These are phyloP conservation scores for Cheumatopsyche charites DNA, from an alignment of 1,140 invertebrate species.

Conservation along the genomic window DNA sequence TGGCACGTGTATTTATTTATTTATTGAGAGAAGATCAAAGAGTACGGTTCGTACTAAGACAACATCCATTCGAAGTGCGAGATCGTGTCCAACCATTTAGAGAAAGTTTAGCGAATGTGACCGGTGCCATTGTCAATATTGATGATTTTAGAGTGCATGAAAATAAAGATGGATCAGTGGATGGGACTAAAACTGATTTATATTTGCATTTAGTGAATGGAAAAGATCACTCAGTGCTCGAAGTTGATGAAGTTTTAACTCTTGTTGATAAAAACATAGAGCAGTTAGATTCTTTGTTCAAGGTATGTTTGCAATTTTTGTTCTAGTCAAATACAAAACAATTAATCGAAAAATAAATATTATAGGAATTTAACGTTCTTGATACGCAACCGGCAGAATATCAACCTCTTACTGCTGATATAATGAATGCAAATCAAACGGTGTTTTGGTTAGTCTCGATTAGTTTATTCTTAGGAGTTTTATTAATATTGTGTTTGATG, in stretches of 20 bases:
- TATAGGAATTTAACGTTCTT: slow-evolving; percentile 83
- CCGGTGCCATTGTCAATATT: slow-evolving; percentile 89
- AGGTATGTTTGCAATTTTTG: slow-evolving; percentile 60
- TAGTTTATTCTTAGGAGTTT: slow-evolving; percentile 76
- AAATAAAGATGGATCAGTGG: slow-evolving; percentile 89
- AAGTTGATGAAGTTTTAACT: slow-evolving; percentile 81
- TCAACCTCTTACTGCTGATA: slow-evolving; percentile 61
- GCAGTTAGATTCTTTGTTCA: slow-evolving; percentile 85
- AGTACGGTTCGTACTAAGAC: slow-evolving; percentile 88
- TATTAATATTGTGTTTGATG: slow-evolving; percentile 78
- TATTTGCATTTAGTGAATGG: slow-evolving; percentile 92
- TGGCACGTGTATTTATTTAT: slow-evolving; percentile 87
- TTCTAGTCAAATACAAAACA: slow-evolving; percentile 1
- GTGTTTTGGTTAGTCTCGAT: slow-evolving; percentile 81
- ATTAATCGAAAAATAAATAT: slow-evolving; percentile 4
- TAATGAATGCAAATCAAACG: slow-evolving; percentile 64
- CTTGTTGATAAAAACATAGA: slow-evolving; percentile 92
- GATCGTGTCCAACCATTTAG: slow-evolving; percentile 79
- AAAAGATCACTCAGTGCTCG: slow-evolving; percentile 88
- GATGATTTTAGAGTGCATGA: slow-evolving; percentile 93
- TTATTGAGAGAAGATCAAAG: slow-evolving; percentile 90
- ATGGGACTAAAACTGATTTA: slow-evolving; percentile 92
- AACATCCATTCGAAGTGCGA: slow-evolving; percentile 84
- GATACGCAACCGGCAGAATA: slow-evolving; percentile 84
- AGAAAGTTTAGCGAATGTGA: slow-evolving; percentile 78